Base-by-base conservation (phyloP, 2,113 vertebrate species). In the Rhynchopsitta pachyrhyncha region DNA sequence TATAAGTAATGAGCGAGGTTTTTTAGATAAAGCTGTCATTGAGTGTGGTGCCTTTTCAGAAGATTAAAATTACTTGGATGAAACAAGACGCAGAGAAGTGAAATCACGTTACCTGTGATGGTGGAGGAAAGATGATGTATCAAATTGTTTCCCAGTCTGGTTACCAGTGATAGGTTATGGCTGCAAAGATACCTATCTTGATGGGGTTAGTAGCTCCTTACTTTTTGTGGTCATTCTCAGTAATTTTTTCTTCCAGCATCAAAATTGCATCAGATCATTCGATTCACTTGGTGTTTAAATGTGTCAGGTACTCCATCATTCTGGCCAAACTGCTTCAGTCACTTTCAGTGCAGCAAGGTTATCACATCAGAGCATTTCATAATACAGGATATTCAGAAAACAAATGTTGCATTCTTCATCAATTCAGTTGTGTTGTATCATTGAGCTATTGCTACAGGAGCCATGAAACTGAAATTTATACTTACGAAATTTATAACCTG, bases 321-420 rank as follows among this genome's bases (percentile, higher is more conserved):
- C 13, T 41, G 92, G 47, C 81, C 52, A 85, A 83, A 79, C 23
- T 31, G 63, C 71, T 95, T 44, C 25, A 52, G 33, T 95, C 17
- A 18, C 66, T 82, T 94, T 66, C 77, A 91, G 80, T 80, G 90
- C 53, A 92, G 62, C 22, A 8, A 91, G 60, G 23, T 85, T 95
- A 71, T 85, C 70, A 24, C 73, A 69, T 91, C 66, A 88, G 62
- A 91, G 49, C 42, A 62, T 88, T 96, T 60, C 42, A 19, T 62
- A 64, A 46, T 52, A 35, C 24, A 88, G 22, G 50, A 66, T 87
- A 22, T 59, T 96, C 46, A 90, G 85, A 82, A 95, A 95, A 75
- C 35, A 92, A 93, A 80, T 95, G 70, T 86, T 53, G 94, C 2
- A 59, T 94, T 88, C 63, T 93, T 93, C 63, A 62, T 86, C 47